Percentiles rank a stretch among this genome's conserved stretches.
Evolutionary conservation across 1,140 invertebrate species (phyloP).

Genomic region (Nephila pilipes): DNA sequence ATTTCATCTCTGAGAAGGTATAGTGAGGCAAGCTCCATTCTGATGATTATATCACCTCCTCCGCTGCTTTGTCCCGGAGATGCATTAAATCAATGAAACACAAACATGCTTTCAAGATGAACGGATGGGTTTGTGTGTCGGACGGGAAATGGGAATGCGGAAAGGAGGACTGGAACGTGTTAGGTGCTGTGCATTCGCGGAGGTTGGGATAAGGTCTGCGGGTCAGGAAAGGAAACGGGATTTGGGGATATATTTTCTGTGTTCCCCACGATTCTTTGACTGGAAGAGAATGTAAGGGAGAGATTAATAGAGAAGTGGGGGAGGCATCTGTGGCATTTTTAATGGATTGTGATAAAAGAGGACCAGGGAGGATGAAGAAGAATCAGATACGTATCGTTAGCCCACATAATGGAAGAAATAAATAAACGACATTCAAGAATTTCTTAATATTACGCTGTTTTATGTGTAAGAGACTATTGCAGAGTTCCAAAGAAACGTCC

Average conservation of each 20-base stretch:
- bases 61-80: background rate
- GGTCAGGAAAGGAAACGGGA: background rate
- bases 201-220: background rate
- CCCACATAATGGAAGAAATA: too few relatives aligned
- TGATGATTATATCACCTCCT: constrained; percentile 51
- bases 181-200: background rate
- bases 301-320: background rate
- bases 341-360: too few relatives aligned
- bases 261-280: background rate
- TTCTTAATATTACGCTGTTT: too few relatives aligned
- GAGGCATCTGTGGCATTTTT: too few relatives aligned
- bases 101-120: constrained; percentile 71
- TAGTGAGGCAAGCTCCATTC: background rate
- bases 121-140: constrained; percentile 15
- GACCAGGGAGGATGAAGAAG: too few relatives aligned
- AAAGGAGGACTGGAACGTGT: constrained; percentile 13
- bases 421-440: too few relatives aligned
- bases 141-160: constrained; percentile 22
- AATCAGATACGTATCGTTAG: too few relatives aligned
- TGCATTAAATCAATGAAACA: constrained; percentile 73
- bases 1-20: constrained; percentile 54
- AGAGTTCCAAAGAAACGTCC: too few relatives aligned
- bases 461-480: too few relatives aligned
- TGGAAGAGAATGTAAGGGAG: background rate
- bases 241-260: constrained; percentile 12